phyloP scores from a whole-genome alignment of 1,140 invertebrate species.

The Agraylea sexmaculata region DNA sequence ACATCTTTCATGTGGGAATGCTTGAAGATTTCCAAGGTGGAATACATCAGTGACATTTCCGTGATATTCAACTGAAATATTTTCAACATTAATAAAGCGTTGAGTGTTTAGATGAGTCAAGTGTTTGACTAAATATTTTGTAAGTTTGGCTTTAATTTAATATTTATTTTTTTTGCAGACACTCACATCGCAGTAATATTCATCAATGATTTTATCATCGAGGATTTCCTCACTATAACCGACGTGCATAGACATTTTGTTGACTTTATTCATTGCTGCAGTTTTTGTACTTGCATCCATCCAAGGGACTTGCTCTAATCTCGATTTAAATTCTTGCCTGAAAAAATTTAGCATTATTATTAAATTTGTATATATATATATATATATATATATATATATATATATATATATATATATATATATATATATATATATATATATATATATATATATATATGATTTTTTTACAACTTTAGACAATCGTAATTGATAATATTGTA shows the following conservation, averaged over 20 bases:
- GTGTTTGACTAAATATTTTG: too few relatives aligned
- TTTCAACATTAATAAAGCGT: too few relatives aligned
- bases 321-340: constrained; percentile 42
- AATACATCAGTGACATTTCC: constrained; percentile 56
- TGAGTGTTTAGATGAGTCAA: too few relatives aligned
- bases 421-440: too few relatives aligned
- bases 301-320: constrained; percentile 64
- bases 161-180: constrained; percentile 1
- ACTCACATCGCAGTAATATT: constrained; percentile 60
- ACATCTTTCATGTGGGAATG: constrained; percentile 67
- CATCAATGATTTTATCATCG: constrained; percentile 57
- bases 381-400: too few relatives aligned
- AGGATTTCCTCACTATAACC: constrained; percentile 74
- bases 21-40: constrained; percentile 58
- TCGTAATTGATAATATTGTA: too few relatives aligned
- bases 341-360: too few relatives aligned
- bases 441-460: too few relatives aligned
- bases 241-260: constrained; percentile 63
- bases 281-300: constrained; percentile 72
- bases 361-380: too few relatives aligned
- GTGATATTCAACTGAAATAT: constrained; percentile 50
- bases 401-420: too few relatives aligned
- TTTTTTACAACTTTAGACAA: too few relatives aligned
- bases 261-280: constrained; percentile 58
- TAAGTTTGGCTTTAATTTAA: too few relatives aligned